Evolutionary conservation across 2,888 invertebrate species (phyloP), one percentile per base, ranked within the genome.

Genomic region (Rhogogaster chlorosoma): DNA sequence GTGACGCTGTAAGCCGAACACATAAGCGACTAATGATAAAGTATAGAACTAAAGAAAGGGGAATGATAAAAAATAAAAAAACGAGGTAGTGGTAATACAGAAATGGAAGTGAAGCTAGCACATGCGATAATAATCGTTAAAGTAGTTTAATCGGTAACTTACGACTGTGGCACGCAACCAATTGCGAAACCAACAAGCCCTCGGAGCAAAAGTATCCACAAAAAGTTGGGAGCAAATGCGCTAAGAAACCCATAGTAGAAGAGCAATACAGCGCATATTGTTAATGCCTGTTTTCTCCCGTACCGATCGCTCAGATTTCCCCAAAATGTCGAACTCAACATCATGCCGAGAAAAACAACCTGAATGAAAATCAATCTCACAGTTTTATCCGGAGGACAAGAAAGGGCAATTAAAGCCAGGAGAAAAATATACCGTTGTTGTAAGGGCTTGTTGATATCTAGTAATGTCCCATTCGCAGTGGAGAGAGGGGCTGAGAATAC

Each of bases 91-190:
- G 4, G 67, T 7, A n/a, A n/a, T n/a, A 67, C 12, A 29, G 7
- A 32, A 12, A 7, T 84, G 26, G 38, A 12, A 71, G 86, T 77
- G 61, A 85, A 77, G 83, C 70, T n/a, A 85, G 86, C 85, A 83
- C 78, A 78, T 82, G 84, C 75, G 78, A 83, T 32, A 57, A 86
- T 70, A 36, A n/a, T 67, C 64, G 85, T 49, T 64, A 84, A 70
- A 64, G 5, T 29, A 45, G 67, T 84, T 53, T 49, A 53, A 85
- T 86, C 86, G 85, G 86, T 85, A 85, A 96, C 98, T 97, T 95
- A 98, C 98, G 99, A 98, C 94, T 99, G 99, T 84, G 99, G 99
- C 57, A 98, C 98, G 92, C 99, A 99, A 88, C 99, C 99, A 91
- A 99, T 98, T 29, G 99, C 98, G 94, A 99, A 98, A 71, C 99